phyloP scores from a whole-genome alignment of 1,140 invertebrate species.

The Teleogryllus occipitalis region DNA sequence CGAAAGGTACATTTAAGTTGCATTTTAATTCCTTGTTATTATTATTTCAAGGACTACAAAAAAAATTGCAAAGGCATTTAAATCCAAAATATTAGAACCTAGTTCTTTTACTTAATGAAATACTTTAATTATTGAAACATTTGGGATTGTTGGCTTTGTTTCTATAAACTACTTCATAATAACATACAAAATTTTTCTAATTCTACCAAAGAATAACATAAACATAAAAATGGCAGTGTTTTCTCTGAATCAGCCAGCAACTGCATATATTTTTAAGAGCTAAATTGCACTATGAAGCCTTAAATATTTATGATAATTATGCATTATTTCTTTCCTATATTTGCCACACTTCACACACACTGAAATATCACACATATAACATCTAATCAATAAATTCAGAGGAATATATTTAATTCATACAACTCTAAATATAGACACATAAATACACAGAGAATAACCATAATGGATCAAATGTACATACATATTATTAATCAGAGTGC shows the following conservation, averaged over 20 bases:
- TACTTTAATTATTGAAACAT: too few relatives aligned
- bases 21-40: too few relatives aligned
- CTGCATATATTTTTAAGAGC: not conserved
- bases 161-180: not conserved
- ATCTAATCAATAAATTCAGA: not conserved
- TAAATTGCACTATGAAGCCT: not conserved
- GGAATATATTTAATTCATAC: too few relatives aligned
- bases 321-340: not conserved
- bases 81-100: too few relatives aligned
- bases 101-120: too few relatives aligned
- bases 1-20: not conserved
- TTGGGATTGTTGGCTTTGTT: too few relatives aligned
- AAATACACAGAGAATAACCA: not conserved
- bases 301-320: not conserved
- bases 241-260: not conserved
- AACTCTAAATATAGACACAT: not conserved
- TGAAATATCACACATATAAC: not conserved
- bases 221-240: not conserved
- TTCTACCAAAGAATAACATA: not conserved
- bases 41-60: too few relatives aligned
- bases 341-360: not conserved
- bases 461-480: not conserved
- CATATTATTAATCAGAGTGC: not conserved
- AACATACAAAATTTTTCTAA: not conserved
- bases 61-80: too few relatives aligned